Conservation (phyloP, 2,888 invertebrate genomes). For the Pandemis corylana region DNA sequence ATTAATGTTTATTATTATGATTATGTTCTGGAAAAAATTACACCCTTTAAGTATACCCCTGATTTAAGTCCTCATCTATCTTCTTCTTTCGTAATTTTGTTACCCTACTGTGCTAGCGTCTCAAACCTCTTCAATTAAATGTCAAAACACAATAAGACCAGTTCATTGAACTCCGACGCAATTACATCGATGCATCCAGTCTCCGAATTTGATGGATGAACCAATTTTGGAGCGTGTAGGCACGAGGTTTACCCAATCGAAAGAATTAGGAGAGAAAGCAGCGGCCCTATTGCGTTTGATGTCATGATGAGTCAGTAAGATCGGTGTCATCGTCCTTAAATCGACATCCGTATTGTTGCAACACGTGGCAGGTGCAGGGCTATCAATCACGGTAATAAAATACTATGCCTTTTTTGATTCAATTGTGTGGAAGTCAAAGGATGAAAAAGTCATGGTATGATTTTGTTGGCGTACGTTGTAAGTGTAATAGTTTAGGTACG, state of each 20-base stretch:
- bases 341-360: slow-evolving; percentile 63
- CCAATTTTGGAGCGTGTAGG: slow-evolving; percentile 17
- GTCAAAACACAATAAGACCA: slow-evolving; percentile 4
- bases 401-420: not conserved
- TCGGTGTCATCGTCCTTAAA: slow-evolving; percentile 75
- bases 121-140: not conserved
- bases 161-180: slow-evolving; percentile 5
- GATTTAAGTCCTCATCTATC: not conserved
- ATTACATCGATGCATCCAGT: slow-evolving; percentile 6
- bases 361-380: slow-evolving; percentile 29
- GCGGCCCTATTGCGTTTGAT: slow-evolving; percentile 51
- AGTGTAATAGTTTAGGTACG: no score
- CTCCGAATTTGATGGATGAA: slow-evolving; percentile 19
- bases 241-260: slow-evolving; percentile 35
- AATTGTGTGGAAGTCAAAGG: not conserved
- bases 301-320: slow-evolving; percentile 51
- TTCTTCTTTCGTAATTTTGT: no score
- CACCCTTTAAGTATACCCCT: not conserved
- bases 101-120: no score
- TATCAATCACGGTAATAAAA: not conserved
- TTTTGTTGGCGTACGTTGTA: not conserved
- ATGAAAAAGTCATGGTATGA: not conserved
- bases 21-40: no score
- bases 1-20: no score
- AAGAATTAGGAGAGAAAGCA: slow-evolving; percentile 49